Conservation (phyloP, 2,797 vertebrate species). For the Sandelia bainsii region DNA sequence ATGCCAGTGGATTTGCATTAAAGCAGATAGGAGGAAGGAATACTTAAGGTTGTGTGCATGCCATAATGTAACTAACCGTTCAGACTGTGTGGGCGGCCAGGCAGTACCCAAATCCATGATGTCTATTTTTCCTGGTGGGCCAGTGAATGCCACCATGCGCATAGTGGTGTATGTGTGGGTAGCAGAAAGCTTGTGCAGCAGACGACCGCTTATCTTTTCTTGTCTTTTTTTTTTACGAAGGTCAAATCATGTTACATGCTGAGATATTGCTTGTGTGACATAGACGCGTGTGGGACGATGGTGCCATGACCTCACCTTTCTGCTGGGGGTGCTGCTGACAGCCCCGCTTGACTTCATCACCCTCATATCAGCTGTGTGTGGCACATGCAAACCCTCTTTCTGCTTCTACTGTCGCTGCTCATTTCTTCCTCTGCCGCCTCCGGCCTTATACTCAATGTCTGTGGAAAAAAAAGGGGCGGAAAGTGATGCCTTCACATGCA, state of each 20-base stretch:
- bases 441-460: conserved; percentile 11
- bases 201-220: conserved; percentile 18
- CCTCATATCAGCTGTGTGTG: conserved; percentile 28
- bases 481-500: conserved; percentile 9
- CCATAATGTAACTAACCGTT: neutral
- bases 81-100: neutral
- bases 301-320: conserved; percentile 64
- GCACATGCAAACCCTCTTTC: conserved; percentile 38
- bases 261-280: conserved; percentile 22
- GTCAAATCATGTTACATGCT: conserved; percentile 18
- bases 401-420: conserved; percentile 18
- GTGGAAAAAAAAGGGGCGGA: conserved; percentile 6
- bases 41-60: conserved; percentile 6
- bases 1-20: conserved; percentile 22
- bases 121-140: conserved; percentile 24
- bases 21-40: neutral
- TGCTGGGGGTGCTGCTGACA: conserved; percentile 35
- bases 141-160: conserved; percentile 16
- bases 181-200: conserved; percentile 47
- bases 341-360: conserved; percentile 32
- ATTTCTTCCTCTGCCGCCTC: conserved; percentile 39
- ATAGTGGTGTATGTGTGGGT: conserved; percentile 17
- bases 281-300: neutral
- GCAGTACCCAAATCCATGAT: conserved; percentile 13
- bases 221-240: conserved; percentile 5